phyloP scores from a whole-genome alignment of 2,797 vertebrate genomes.

The Spheniscus humboldti region DNA sequence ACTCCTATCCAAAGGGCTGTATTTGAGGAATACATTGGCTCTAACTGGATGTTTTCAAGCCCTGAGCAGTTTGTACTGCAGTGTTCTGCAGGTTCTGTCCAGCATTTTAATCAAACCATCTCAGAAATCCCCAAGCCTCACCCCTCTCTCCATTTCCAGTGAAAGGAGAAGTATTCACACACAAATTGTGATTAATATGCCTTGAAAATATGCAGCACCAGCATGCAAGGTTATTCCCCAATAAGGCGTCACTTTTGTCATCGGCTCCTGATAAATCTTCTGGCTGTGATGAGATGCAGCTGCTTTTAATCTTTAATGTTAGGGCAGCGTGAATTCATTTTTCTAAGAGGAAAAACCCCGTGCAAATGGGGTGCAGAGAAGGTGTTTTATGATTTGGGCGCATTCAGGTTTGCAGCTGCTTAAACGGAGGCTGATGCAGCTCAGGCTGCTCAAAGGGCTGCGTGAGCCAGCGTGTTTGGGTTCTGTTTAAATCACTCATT shows the following conservation, averaged over 20 bases:
- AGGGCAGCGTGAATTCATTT: not conserved
- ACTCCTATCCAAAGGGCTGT: not conserved
- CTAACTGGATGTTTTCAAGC: not conserved
- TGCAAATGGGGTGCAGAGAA: not conserved
- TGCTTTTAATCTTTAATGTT: slow-evolving; percentile 15
- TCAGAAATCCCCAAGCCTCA: not conserved
- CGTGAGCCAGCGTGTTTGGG: rapidly evolving
- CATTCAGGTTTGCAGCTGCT: not conserved
- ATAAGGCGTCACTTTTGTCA: not conserved
- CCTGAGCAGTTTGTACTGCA: rapidly evolving
- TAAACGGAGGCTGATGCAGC: not conserved
- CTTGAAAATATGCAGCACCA: not conserved
- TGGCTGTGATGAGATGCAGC: not conserved
- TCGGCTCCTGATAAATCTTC: not conserved
- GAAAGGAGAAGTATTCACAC: not conserved
- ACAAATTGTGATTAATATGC: not conserved
- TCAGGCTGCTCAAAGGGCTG: not conserved
- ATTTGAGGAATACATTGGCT: not conserved
- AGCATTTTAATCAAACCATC: not conserved
- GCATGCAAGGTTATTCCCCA: not conserved
- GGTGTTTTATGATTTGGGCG: not conserved
- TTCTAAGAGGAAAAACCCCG: not conserved
- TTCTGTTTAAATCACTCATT: not conserved
- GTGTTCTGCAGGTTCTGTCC: not conserved
- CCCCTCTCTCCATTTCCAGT: not conserved